These are phyloP conservation scores for Rugalucina vietnamica DNA, from an alignment of 2,888 invertebrate species.

Conservation along the genomic window DNA sequence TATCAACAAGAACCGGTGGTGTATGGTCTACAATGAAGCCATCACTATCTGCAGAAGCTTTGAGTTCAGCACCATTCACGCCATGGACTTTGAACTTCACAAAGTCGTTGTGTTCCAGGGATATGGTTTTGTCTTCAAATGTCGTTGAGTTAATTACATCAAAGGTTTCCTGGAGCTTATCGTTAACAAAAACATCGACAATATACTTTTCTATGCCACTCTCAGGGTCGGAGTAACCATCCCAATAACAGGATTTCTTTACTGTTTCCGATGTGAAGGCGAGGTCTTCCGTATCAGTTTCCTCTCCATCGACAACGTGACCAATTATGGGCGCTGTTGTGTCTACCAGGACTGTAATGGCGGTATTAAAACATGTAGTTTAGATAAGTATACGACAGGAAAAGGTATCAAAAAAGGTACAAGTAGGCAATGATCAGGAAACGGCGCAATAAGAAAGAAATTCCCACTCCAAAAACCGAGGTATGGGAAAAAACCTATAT, in stretches of 20 bases:
- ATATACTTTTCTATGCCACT: conserved; percentile 62
- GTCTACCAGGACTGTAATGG: conserved; percentile 67
- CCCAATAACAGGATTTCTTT: conserved; percentile 57
- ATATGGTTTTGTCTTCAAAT: conserved; percentile 58
- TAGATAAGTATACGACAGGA: no score
- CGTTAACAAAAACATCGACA: conserved; percentile 63
- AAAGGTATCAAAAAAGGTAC: no score
- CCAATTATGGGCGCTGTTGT: conserved; percentile 61
- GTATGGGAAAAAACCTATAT: no score
- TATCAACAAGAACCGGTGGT: conserved; percentile 59
- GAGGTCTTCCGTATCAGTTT: conserved; percentile 36
- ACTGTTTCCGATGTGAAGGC: conserved; percentile 64
- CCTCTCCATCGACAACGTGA: conserved; percentile 57
- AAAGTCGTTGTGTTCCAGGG: conserved; percentile 53
- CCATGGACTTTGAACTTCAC: conserved; percentile 61
- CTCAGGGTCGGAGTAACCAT: conserved; percentile 64
- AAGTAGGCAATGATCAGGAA: no score
- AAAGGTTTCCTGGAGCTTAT: conserved; percentile 55
- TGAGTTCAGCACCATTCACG: conserved; percentile 68
- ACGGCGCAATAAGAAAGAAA: no score
- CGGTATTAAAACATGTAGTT: no score
- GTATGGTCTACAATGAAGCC: conserved; percentile 72
- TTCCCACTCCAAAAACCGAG: no score
- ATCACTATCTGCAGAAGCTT: conserved; percentile 49
- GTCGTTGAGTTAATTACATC: conserved; percentile 30